Evolutionary conservation across 37 sponge, comb jelly and placozoan genomes (phyloP), one percentile per base, ranked within the genome.

Genomic region (Mnemiopsis leidyi): DNA sequence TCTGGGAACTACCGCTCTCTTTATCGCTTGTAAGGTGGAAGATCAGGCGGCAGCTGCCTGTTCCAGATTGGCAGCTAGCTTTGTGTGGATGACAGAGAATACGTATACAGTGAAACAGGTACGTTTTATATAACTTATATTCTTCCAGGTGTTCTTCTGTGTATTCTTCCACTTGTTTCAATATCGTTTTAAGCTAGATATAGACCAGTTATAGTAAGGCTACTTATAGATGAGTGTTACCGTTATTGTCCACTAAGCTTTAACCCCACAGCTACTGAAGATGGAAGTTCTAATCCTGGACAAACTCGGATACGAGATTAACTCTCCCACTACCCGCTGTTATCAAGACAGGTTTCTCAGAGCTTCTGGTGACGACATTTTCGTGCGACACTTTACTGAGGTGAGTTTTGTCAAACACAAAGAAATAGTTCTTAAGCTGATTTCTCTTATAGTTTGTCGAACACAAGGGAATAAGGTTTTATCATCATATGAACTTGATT

Each of bases 261-360:
- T n/a, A n/a, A n/a, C n/a, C n/a, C n/a, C n/a, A n/a, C n/a, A 79
- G 82, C 82, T 79, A 9, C 32, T 79, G 23, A 28, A 23, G 29
- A 79, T 79, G 82, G 82, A 79, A 21, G 23, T 18, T 20, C 32
- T 79, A 3, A 13, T 79, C 23, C 82, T 79, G 37, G 32, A 29
- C 32, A 79, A 18, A 33, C 82, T 79, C 21, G 82, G 3, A 3
- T 79, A 29, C 29, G 82, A 79, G 36, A 35, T 79, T 29, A 79
- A 79, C 82, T 79, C 82, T 21, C 23, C 82, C 38, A 35, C 38
- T 29, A 32, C 82, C 7, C 21, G 31, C 9, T 2, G 9, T 9
- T 79, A 33, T 36, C 21, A 35, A 36, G 82, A 79, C 21, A 32
- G 82, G 82, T 79, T 79, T 36, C 82, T 79, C 82, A 79, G 32